These are phyloP conservation scores for Drosophila leontia DNA, from an alignment of 1,140 invertebrate genomes.

Conservation along the genomic window DNA sequence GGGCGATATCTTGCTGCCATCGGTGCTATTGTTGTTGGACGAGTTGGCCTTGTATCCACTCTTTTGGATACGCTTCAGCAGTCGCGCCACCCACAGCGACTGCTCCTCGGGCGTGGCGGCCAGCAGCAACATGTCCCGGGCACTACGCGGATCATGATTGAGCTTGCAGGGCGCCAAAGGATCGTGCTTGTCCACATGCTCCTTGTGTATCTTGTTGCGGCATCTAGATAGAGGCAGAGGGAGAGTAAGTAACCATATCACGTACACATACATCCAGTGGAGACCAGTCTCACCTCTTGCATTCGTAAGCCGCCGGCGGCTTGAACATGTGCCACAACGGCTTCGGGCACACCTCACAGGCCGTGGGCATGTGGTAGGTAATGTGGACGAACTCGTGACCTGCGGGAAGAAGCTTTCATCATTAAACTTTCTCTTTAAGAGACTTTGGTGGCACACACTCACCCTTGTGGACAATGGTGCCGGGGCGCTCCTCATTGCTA, in stretches of 20 bases:
- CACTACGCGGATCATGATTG: constrained; percentile 96
- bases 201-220: constrained; percentile 97
- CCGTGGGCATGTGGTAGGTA: constrained; percentile 98
- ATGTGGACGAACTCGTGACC: constrained; percentile 98
- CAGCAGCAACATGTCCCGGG: constrained; percentile 95
- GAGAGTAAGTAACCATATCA: neutral
- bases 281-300: constrained; percentile 89
- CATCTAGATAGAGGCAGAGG: constrained; percentile 87
- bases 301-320: constrained; percentile 98
- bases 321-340: constrained; percentile 98
- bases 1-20: constrained; percentile 88
- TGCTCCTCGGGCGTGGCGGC: constrained; percentile 94
- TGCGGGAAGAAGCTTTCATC: constrained; percentile 18
- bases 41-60: constrained; percentile 96
- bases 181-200: constrained; percentile 95
- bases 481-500: constrained; percentile 89
- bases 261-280: no score
- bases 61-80: constrained; percentile 97
- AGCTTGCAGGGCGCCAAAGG: constrained; percentile 95
- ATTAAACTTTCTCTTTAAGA: neutral
- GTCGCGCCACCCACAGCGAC: constrained; percentile 95
- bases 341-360: constrained; percentile 98
- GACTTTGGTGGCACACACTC: neutral
- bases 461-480: constrained; percentile 92
- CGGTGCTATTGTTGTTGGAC: constrained; percentile 87